Percentiles rank a stretch among this genome's conserved stretches.
Evolutionary conservation across 1,140 invertebrate genomes (phyloP).

Genomic region (Trypoxylus dichotomus): DNA sequence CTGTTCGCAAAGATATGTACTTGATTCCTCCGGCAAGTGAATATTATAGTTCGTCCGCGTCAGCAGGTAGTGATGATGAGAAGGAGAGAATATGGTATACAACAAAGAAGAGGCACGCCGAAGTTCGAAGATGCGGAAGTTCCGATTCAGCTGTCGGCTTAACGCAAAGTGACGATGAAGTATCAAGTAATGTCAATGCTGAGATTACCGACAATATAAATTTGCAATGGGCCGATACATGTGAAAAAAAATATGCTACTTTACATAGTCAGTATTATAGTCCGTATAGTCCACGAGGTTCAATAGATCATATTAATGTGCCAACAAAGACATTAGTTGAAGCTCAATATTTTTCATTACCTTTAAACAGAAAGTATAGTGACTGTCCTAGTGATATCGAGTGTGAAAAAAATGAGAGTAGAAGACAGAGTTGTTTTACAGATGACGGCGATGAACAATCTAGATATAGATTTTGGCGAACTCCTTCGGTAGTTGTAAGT

Average conservation of each 20-base stretch:
- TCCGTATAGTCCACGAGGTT: slow-evolving; percentile 37
- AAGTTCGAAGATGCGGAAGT: slow-evolving; percentile 55
- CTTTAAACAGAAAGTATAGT: slow-evolving; percentile 44
- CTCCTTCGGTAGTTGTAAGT: slow-evolving; percentile 80
- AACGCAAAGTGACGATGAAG: slow-evolving; percentile 57
- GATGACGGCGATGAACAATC: slow-evolving; percentile 53
- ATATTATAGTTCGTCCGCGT: slow-evolving; percentile 49
- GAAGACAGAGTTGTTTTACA: slow-evolving; percentile 55
- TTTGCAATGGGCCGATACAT: neutral
- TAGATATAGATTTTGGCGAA: slow-evolving; percentile 65
- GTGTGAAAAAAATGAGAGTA: slow-evolving; percentile 49
- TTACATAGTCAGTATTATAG: neutral
- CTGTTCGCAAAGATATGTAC: slow-evolving; percentile 20
- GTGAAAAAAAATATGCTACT: neutral
- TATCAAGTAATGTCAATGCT: slow-evolving; percentile 47
- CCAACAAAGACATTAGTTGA: slow-evolving; percentile 49
- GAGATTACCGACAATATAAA: slow-evolving; percentile 30
- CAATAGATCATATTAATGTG: slow-evolving; percentile 47
- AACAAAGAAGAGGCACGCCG: neutral
- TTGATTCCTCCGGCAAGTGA: slow-evolving; percentile 45
- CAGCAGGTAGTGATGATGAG: slow-evolving; percentile 49
- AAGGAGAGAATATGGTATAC: slow-evolving; percentile 35
- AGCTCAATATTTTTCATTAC: slow-evolving; percentile 46
- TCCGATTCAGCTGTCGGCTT: slow-evolving; percentile 58
- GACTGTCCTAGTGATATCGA: slow-evolving; percentile 42